Evolutionary conservation across 2,113 vertebrate species (phyloP).

Genomic region (Pterocles burchelli): DNA sequence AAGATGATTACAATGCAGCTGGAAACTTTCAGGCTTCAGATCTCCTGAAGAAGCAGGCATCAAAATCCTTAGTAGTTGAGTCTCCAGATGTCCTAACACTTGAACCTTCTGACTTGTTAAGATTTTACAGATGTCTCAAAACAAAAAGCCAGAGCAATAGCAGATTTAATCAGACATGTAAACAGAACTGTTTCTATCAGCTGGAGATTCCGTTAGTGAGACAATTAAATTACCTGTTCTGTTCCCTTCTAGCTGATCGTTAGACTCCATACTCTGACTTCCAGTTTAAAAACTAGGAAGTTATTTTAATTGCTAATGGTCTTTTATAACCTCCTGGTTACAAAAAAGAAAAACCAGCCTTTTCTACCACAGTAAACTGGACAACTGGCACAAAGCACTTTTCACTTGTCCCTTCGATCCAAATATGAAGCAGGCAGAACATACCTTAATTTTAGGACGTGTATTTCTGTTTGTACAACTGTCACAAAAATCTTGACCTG

Average conservation of each 20-base stretch:
- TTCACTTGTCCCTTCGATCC: not conserved
- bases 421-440: not conserved
- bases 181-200: not conserved
- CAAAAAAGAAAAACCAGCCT: not conserved
- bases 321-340: not conserved
- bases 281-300: not conserved
- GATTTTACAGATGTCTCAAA: not conserved
- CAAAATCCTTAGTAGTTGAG: not conserved
- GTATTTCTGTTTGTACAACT: not conserved
- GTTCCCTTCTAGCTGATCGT: not conserved
- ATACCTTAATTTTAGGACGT: not conserved
- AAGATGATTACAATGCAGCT: not conserved
- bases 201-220: not conserved
- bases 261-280: not conserved
- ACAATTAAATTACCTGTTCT: not conserved
- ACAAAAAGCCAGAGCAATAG: not conserved
- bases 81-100: not conserved
- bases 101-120: not conserved
- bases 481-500: not conserved
- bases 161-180: not conserved
- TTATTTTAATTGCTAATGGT: too few species aligned
- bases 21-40: not conserved
- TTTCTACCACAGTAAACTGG: not conserved
- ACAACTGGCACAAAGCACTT: not conserved
- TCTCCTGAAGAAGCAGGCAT: not conserved